Evolutionary conservation across 2,888 invertebrate genomes (phyloP).

Genomic region (Malacosoma neustria): DNA sequence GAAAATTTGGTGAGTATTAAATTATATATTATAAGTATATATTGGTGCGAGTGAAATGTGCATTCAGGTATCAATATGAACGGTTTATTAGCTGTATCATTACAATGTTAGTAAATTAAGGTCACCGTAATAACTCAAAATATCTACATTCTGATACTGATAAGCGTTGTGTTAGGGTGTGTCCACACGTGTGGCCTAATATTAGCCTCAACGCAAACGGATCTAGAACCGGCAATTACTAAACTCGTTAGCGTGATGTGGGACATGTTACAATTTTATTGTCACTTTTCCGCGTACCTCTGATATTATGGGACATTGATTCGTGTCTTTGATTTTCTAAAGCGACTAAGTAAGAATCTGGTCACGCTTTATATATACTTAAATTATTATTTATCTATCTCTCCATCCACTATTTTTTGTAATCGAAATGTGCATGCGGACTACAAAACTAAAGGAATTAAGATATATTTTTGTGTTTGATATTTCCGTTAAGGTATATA

Average conservation of each 20-base stretch:
- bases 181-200: not conserved
- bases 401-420: too few relatives aligned
- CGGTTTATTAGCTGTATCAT: too few relatives aligned
- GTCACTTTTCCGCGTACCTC: not conserved
- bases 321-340: not conserved
- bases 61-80: too few relatives aligned
- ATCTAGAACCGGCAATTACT: not conserved
- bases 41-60: too few relatives aligned
- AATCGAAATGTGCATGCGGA: too few relatives aligned
- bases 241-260: not conserved
- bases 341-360: not conserved
- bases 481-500: too few relatives aligned
- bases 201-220: not conserved
- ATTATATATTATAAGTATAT: too few relatives aligned
- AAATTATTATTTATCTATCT: too few relatives aligned
- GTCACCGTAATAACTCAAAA: not conserved
- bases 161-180: not conserved
- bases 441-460: too few relatives aligned
- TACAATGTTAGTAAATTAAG: too few relatives aligned
- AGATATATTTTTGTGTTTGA: too few relatives aligned
- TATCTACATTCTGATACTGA: not conserved
- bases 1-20: too few relatives aligned
- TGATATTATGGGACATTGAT: not conserved
- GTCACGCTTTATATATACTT: not conserved
- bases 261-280: not conserved